Evolutionary conservation across 2,113 vertebrate genomes (phyloP).

Genomic region (Lasiurus borealis): DNA sequence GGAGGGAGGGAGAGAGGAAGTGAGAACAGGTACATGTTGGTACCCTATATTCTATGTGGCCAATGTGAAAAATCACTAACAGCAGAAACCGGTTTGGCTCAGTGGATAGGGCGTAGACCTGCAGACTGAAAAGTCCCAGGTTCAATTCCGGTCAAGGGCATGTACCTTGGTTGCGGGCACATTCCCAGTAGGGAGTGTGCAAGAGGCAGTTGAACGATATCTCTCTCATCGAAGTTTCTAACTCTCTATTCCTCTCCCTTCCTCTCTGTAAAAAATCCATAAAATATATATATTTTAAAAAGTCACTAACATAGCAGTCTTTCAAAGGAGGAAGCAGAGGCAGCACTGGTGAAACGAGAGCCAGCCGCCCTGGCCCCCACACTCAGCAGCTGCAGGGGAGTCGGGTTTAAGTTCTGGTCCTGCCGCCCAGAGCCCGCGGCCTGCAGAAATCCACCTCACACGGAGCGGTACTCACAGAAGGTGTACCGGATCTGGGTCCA

Average conservation of each 20-base stretch:
- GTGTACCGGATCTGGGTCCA: background rate
- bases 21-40: background rate
- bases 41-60: background rate
- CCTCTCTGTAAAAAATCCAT: background rate
- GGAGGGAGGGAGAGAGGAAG: background rate
- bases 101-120: too few relatives aligned
- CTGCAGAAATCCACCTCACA: background rate
- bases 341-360: background rate
- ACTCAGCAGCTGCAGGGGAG: background rate
- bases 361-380: background rate
- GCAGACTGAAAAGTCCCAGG: too few relatives aligned
- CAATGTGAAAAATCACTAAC: background rate
- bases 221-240: too few relatives aligned
- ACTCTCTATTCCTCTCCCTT: too few relatives aligned
- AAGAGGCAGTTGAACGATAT: too few relatives aligned
- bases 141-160: too few relatives aligned
- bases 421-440: fast-evolving
- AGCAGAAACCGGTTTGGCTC: too few relatives aligned
- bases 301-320: background rate
- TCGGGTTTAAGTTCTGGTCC: background rate
- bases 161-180: too few relatives aligned
- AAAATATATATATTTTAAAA: too few relatives aligned
- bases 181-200: too few relatives aligned
- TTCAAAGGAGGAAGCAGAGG: background rate
- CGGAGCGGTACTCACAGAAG: background rate